Evolutionary conservation across 2,113 vertebrate species (phyloP).

Genomic region (Polypterus bichir): DNA sequence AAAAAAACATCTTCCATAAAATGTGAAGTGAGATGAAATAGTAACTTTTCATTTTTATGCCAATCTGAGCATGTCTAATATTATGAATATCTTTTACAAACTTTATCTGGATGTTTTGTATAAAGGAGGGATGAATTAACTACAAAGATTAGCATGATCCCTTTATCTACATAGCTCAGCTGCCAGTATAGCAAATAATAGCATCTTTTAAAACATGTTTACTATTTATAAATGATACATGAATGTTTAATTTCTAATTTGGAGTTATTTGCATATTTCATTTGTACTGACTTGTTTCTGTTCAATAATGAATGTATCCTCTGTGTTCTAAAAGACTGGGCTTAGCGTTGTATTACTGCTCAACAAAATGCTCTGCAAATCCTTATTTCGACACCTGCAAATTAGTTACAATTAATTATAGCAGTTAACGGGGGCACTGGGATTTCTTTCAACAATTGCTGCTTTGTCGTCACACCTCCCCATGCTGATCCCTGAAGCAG

Average conservation of each 20-base stretch:
- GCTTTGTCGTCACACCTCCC: background rate
- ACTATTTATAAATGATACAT: background rate
- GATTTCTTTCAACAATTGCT: constrained; percentile 1
- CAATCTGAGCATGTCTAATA: no score
- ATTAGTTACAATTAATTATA: constrained; percentile 3
- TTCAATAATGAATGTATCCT: background rate
- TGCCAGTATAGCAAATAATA: background rate
- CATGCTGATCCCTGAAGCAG: background rate
- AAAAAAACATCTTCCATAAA: no score
- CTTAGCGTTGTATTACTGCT: background rate
- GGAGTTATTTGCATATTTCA: background rate
- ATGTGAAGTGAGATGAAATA: no score
- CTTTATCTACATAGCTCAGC: no score
- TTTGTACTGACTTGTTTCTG: background rate
- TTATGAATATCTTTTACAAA: no score
- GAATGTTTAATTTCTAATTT: background rate
- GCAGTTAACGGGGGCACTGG: background rate
- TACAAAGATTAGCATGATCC: no score
- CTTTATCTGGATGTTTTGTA: no score
- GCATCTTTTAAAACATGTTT: background rate
- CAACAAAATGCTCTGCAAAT: background rate
- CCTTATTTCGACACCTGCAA: background rate
- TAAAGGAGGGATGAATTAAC: no score
- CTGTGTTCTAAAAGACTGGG: background rate
- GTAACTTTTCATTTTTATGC: no score